Conservation (phyloP, 1,140 invertebrate genomes). For the Mya arenaria region DNA sequence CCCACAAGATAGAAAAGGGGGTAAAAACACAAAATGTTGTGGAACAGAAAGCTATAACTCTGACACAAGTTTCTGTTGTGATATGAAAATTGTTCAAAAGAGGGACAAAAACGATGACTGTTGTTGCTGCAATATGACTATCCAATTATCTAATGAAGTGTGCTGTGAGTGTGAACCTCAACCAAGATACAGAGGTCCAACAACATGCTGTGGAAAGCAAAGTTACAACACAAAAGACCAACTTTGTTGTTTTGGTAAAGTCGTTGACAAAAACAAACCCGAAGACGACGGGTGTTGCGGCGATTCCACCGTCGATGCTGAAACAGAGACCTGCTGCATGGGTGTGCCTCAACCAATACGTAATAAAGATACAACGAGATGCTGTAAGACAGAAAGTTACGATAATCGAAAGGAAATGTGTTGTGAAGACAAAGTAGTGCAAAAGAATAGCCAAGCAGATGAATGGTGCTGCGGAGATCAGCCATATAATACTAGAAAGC, state of each 20-base stretch:
- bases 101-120: background rate
- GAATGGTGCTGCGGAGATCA: conserved; percentile 23
- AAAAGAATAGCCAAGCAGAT: background rate
- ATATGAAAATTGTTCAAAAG: background rate
- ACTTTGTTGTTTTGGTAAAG: conserved; percentile 5
- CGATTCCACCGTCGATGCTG: conserved; percentile 16
- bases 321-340: conserved; percentile 17
- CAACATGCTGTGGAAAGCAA: conserved; percentile 21
- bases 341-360: conserved; percentile 12
- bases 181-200: conserved; percentile 10
- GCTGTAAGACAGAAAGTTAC: conserved; percentile 14
- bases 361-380: background rate
- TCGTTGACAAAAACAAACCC: background rate
- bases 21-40: conserved; percentile 12
- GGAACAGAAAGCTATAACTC: conserved; percentile 7
- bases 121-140: conserved; percentile 3
- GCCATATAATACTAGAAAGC: conserved; percentile 10
- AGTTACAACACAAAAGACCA: conserved; percentile 19
- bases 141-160: background rate
- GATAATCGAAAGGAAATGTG: conserved; percentile 17
- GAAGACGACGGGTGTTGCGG: conserved; percentile 30
- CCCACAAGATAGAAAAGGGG: background rate
- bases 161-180: conserved; percentile 22
- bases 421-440: conserved; percentile 9
- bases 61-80: conserved; percentile 6